A percentile compares a stretch with the other conserved stretches of the same genome.
phyloP scores from a whole-genome alignment of 2,113 vertebrate species.

The Saiga tatarica region DNA sequence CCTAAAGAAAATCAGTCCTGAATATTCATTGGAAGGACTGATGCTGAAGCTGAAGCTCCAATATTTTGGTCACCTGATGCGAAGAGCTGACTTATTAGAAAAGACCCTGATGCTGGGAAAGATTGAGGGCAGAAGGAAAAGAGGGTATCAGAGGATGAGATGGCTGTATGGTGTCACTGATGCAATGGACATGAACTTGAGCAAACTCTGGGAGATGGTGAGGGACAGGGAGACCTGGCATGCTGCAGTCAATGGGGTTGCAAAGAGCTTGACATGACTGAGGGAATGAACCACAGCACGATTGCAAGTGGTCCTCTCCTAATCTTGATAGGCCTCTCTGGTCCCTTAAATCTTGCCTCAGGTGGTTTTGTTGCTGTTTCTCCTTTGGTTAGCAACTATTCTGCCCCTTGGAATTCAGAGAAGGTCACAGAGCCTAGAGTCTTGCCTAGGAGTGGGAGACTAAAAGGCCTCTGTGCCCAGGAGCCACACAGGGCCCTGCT shows the following conservation, averaged over 20 bases:
- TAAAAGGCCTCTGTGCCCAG: background rate
- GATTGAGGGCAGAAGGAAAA: background rate
- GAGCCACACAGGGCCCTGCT: background rate
- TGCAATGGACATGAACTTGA: background rate
- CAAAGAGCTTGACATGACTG: background rate
- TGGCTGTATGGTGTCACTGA: background rate
- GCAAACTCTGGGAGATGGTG: background rate
- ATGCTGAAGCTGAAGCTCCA: background rate
- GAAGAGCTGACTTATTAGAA: background rate
- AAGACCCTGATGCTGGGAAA: background rate
- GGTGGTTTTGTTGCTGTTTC: background rate
- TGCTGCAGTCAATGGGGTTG: accelerated
- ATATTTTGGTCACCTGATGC: background rate
- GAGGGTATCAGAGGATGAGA: background rate
- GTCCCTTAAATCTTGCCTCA: background rate
- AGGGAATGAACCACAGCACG: background rate
- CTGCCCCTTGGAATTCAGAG: background rate
- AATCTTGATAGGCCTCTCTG: background rate
- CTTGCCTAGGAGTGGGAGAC: background rate
- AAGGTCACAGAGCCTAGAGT: background rate
- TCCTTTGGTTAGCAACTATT: background rate
- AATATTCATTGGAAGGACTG: background rate
- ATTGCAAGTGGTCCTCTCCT: background rate
- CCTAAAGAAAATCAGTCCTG: too few relatives aligned
- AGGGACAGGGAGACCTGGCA: background rate